Base-by-base conservation (phyloP, 2,797 vertebrate genomes). In the Oreortyx pictus region DNA sequence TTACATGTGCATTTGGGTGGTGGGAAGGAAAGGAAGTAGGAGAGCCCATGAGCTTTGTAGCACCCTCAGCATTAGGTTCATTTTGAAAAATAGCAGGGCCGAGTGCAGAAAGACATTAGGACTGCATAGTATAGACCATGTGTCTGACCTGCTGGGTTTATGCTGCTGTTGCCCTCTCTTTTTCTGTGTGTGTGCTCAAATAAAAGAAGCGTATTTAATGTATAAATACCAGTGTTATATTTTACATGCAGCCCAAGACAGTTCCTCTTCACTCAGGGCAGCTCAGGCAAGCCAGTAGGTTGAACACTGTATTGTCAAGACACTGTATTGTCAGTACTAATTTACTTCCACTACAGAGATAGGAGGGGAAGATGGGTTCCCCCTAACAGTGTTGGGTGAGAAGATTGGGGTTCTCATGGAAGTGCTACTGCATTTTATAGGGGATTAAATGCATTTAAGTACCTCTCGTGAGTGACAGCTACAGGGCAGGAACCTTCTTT, bases 1-100 rank as follows among this genome's bases (percentile, higher is more conserved):
- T 50, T 37, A 20, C 4, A 1, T 15, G 22, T 80, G 14, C 12
- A 2, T 0, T 0, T n/a, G 57, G 47, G 70, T 72, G 43, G 25
- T 52, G 52, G 47, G 41, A 41, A 68, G 60, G 35, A 19, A 44
- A 59, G 68, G 52, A 68, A 56, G 46, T 3, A 27, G 46, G 74
- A 70, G 47, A 64, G 46, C 29, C 78, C 5, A 33, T 59, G 8
- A 18, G 39, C 44, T 59, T 41, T 85, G 57, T 16, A 66, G 25
- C 60, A 46, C 25, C 41, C 29, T 82, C 44, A 74, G 4, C 35
- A 6, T 44, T 24, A 12, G 20, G 31, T 60, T 24, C 0, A 7
- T n/a, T 72, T 8, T 33, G 68, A 16, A 89, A 67, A 83, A 3
- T 3, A 43, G 7, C 35, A 37, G 29, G 47, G 50, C 47, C 39